Conservation (phyloP, 2,113 vertebrate genomes). For the Caretta caretta region DNA sequence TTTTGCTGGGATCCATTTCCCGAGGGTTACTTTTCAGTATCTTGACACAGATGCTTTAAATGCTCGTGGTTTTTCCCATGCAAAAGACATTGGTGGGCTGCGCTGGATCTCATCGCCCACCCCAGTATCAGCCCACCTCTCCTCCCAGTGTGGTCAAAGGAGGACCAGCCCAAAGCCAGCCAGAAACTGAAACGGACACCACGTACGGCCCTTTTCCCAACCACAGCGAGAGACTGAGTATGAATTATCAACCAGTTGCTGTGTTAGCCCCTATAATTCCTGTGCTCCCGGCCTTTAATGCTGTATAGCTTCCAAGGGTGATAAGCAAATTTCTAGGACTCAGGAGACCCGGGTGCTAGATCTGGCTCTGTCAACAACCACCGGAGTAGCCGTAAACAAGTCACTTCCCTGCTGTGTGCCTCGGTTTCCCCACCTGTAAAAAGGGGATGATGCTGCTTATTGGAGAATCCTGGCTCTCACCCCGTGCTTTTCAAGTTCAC, state of each 20-base stretch:
- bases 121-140: background rate
- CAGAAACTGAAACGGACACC: background rate
- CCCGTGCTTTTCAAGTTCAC: background rate
- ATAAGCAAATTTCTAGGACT: slow-evolving; percentile 15
- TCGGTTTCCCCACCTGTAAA: background rate
- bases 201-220: background rate
- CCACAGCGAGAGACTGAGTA: background rate
- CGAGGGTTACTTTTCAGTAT: slow-evolving; percentile 44
- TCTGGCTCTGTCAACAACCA: rapidly evolving
- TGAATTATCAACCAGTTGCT: background rate
- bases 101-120: background rate
- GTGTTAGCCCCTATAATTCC: background rate
- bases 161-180: background rate
- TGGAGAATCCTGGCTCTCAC: background rate
- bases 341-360: background rate
- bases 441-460: background rate
- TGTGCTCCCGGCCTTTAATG: background rate
- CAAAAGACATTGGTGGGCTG: background rate
- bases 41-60: slow-evolving; percentile 46
- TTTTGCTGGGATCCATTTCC: slow-evolving; percentile 51
- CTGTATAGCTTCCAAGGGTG: background rate
- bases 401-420: background rate
- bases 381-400: background rate
- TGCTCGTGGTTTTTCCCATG: slow-evolving; percentile 35
- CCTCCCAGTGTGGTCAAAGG: background rate